Evolutionary conservation across 2,888 invertebrate genomes (phyloP).

Genomic region (Apocheima hispidaria): DNA sequence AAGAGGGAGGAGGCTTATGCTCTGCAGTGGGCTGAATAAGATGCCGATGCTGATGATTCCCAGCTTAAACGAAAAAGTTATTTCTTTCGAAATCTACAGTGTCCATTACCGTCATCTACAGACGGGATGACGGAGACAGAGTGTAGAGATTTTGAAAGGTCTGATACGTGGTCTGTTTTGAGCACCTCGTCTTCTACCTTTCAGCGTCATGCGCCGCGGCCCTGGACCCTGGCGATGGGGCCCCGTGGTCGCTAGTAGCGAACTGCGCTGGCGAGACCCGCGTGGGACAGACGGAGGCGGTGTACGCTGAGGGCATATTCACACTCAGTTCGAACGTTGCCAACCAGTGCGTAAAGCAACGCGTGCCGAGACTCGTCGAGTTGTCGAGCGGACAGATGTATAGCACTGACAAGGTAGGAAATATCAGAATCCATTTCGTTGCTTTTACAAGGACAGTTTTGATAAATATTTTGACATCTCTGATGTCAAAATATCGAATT

Average conservation of each 20-base stretch:
- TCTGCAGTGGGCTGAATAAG: no score
- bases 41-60: no score
- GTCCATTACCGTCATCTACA: no score
- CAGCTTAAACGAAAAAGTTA: no score
- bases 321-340: slow-evolving; percentile 95
- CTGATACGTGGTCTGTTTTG: background rate
- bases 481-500: no score
- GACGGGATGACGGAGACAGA: no score
- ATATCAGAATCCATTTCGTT: no score
- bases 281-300: slow-evolving; percentile 94
- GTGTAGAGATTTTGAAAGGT: no score
- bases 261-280: slow-evolving; percentile 98
- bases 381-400: slow-evolving; percentile 94
- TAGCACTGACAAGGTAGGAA: slow-evolving; percentile 91
- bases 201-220: slow-evolving; percentile 93
- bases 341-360: slow-evolving; percentile 89
- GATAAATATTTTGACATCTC: no score
- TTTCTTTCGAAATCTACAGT: no score
- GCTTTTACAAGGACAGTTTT: no score
- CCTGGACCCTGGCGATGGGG: slow-evolving; percentile 87
- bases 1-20: no score
- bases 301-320: slow-evolving; percentile 95
- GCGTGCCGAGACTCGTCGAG: slow-evolving; percentile 91
- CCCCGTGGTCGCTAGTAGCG: slow-evolving; percentile 91
- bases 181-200: slow-evolving; percentile 43